phyloP scores from a whole-genome alignment of 2,888 invertebrate genomes.

The Oscheius sp. region DNA sequence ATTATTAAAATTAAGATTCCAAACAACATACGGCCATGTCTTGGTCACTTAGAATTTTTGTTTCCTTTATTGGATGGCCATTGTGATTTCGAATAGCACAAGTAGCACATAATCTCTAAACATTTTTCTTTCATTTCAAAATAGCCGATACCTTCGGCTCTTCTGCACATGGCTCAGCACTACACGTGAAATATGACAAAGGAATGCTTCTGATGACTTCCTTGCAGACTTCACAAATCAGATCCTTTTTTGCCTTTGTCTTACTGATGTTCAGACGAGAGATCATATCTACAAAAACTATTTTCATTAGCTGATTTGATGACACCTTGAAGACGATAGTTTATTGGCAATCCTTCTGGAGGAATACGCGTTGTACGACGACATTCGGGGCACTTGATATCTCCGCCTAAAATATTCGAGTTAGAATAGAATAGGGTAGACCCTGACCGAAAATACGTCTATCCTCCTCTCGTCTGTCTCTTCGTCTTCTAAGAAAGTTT shows the following conservation, averaged over 20 bases:
- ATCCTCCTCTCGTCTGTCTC: too few relatives aligned
- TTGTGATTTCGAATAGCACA: conserved; percentile 48
- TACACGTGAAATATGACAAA: background rate
- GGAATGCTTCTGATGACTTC: background rate
- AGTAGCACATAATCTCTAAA: conserved; percentile 36
- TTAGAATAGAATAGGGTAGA: too few relatives aligned
- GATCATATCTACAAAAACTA: conserved; percentile 29
- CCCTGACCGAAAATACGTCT: too few relatives aligned
- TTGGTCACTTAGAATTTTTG: conserved; percentile 25
- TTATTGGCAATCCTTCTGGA: conserved; percentile 38
- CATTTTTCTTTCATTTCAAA: background rate
- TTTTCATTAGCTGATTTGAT: background rate
- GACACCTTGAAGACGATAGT: conserved; percentile 34
- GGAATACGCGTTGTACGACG: conserved; percentile 42
- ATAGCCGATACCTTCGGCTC: background rate
- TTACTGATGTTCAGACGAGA: conserved; percentile 12
- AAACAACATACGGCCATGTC: conserved; percentile 22
- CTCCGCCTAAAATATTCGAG: background rate
- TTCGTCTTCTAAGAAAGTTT: too few relatives aligned
- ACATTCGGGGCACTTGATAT: conserved; percentile 51
- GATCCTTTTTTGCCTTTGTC: background rate
- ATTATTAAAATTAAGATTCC: background rate
- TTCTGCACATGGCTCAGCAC: background rate
- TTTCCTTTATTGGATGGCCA: conserved; percentile 39
- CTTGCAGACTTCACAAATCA: background rate